These are phyloP conservation scores for Argynnis bischoffii DNA, from an alignment of 2,888 invertebrate species.

Conservation along the genomic window DNA sequence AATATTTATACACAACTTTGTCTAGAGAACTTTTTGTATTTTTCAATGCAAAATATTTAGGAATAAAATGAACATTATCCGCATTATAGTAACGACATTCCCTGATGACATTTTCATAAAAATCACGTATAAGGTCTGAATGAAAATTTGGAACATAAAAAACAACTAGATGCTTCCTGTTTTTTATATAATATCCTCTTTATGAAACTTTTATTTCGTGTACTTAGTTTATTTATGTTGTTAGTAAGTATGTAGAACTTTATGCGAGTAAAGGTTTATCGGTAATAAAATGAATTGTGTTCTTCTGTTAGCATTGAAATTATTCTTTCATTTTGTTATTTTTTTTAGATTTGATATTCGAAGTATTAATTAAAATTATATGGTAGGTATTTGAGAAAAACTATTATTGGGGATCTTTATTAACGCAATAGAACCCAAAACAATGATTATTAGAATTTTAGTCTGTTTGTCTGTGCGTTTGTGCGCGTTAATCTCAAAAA, in stretches of 20 bases:
- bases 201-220: conserved; percentile 34
- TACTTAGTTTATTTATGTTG: conserved; percentile 19
- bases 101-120: background rate
- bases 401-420: too few relatives aligned
- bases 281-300: conserved; percentile 24
- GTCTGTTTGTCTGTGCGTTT: too few relatives aligned
- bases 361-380: too few relatives aligned
- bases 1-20: too few relatives aligned
- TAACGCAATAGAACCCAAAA: too few relatives aligned
- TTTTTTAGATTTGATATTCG: too few relatives aligned
- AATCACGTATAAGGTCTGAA: conserved; percentile 14
- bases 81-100: background rate
- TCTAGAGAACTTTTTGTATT: too few relatives aligned
- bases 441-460: too few relatives aligned
- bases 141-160: conserved; percentile 38
- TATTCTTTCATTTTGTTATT: too few relatives aligned
- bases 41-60: too few relatives aligned
- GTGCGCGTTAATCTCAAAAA: too few relatives aligned
- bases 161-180: conserved; percentile 37
- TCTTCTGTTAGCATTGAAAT: background rate
- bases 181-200: conserved; percentile 36
- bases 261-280: background rate
- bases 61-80: background rate
- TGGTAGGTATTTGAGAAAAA: too few relatives aligned
- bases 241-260: conserved; percentile 9